A percentile compares a stretch with the other conserved stretches of the same genome.
These are phyloP conservation scores for Phymorhynchus buccinoides DNA, from an alignment of 1,140 invertebrate genomes.

Conservation along the genomic window DNA sequence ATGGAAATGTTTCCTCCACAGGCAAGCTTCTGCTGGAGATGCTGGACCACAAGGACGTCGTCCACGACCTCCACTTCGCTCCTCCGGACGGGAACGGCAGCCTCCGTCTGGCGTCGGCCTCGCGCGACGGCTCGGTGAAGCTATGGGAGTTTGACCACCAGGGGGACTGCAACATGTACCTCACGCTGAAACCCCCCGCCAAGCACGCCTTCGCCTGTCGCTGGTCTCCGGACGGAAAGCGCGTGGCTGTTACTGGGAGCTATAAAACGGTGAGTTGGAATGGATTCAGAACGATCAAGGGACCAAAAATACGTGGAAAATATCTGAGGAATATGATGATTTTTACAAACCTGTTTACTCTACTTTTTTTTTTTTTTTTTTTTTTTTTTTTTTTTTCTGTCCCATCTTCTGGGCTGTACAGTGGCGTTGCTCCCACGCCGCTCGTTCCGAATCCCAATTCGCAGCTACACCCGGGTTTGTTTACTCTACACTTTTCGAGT, in stretches of 20 bases:
- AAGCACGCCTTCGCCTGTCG: slow-evolving; percentile 72
- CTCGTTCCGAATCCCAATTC: too few species aligned
- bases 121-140: slow-evolving; percentile 76
- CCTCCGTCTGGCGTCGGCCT: slow-evolving; percentile 75
- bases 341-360: too few species aligned
- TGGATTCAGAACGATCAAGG: too few species aligned
- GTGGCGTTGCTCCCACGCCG: too few species aligned
- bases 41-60: slow-evolving; percentile 75
- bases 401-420: too few species aligned
- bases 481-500: too few species aligned
- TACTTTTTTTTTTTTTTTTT: too few species aligned
- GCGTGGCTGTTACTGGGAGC: slow-evolving; percentile 74
- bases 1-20: slow-evolving; percentile 62
- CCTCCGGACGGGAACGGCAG: slow-evolving; percentile 75
- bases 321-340: too few species aligned
- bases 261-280: slow-evolving; percentile 75
- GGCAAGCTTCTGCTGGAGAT: slow-evolving; percentile 75
- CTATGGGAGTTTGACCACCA: slow-evolving; percentile 78
- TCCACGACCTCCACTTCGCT: slow-evolving; percentile 75
- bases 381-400: too few species aligned
- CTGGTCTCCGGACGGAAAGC: slow-evolving; percentile 76
- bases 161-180: slow-evolving; percentile 76
- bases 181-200: slow-evolving; percentile 72
- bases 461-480: too few species aligned
- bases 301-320: too few species aligned